Evolutionary conservation across 2,888 invertebrate species (phyloP), one percentile per base, ranked within the genome.

Genomic region (Ophioninae sp.): DNA sequence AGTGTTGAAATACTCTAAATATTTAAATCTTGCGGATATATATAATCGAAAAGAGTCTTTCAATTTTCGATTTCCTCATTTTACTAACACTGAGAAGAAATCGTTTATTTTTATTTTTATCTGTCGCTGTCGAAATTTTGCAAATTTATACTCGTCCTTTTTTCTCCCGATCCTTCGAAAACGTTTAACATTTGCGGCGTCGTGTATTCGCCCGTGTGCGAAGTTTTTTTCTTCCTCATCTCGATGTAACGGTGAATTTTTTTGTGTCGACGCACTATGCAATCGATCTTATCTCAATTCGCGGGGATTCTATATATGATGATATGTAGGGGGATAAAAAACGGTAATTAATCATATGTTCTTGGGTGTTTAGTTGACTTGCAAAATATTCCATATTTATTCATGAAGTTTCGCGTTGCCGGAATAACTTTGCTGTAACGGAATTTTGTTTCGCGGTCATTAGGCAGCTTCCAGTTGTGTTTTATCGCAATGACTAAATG

Each of bases 111-210:
- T 61, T 63, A 30, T 37, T 37, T 74, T 51, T 30, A 10, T 6
- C 51, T 51, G 41, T n/a, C 64, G 64, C 37, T 39, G 51, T 22
- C 17, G 64, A 75, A 75, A 75, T 75, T 65, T 65, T 65, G 65
- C 65, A 65, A 39, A 56, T 56, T 30, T 30, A 30, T 30, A 30
- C 30, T 30, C 30, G 30, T 30, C 30, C 30, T 30, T 30, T 30
- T 30, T 30, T 30, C 1, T 30, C 30, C 30, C 30, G 30, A 3
- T 51, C 63, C 8, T 30, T 39, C 56, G 75, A 75, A 2, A 44
- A 63, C 10, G 63, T 51, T 51, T 23, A 17, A 10, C 73, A 17
- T 63, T 30, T n/a, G 39, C 39, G 30, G 17, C 30, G 17, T 56
- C 56, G n/a, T 30, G 56, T 30, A 37, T 39, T 22, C 37, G 13